phyloP scores from a whole-genome alignment of 2,888 invertebrate genomes.

The Cataglyphis livida region DNA sequence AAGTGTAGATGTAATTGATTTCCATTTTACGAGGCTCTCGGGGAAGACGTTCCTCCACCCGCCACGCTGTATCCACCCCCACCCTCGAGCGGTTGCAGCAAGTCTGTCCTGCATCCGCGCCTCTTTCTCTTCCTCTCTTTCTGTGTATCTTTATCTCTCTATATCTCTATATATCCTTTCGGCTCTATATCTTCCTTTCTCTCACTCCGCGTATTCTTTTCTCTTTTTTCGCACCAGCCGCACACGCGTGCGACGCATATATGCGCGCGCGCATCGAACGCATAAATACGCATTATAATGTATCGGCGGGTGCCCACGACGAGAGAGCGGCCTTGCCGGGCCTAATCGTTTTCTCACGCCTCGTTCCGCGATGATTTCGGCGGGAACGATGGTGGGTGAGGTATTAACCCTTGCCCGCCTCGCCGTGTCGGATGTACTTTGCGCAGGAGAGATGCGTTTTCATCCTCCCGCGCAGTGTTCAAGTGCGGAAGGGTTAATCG shows the following conservation, averaged over 20 bases:
- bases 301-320: slow-evolving; percentile 49
- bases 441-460: slow-evolving; percentile 35
- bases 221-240: slow-evolving; percentile 45
- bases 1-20: slow-evolving; percentile 86
- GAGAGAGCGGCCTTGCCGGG: slow-evolving; percentile 48
- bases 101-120: slow-evolving; percentile 41
- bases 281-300: slow-evolving; percentile 63
- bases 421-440: slow-evolving; percentile 10
- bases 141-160: not conserved
- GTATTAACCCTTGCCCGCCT: slow-evolving; percentile 44
- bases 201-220: not conserved
- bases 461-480: slow-evolving; percentile 36
- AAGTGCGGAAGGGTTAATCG: slow-evolving; percentile 47
- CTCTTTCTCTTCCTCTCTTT: not conserved
- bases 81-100: slow-evolving; percentile 39
- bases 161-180: slow-evolving; percentile 22
- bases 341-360: slow-evolving; percentile 76
- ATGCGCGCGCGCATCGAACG: slow-evolving; percentile 38
- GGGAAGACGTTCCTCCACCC: slow-evolving; percentile 76
- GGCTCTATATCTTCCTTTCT: slow-evolving; percentile 35
- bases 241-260: slow-evolving; percentile 39
- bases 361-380: slow-evolving; percentile 69
- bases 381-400: slow-evolving; percentile 36
- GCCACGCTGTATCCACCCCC: slow-evolving; percentile 60
- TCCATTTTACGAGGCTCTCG: slow-evolving; percentile 85